Evolutionary conservation across 2,888 invertebrate genomes (phyloP).

Genomic region (Zelleria hepariella): DNA sequence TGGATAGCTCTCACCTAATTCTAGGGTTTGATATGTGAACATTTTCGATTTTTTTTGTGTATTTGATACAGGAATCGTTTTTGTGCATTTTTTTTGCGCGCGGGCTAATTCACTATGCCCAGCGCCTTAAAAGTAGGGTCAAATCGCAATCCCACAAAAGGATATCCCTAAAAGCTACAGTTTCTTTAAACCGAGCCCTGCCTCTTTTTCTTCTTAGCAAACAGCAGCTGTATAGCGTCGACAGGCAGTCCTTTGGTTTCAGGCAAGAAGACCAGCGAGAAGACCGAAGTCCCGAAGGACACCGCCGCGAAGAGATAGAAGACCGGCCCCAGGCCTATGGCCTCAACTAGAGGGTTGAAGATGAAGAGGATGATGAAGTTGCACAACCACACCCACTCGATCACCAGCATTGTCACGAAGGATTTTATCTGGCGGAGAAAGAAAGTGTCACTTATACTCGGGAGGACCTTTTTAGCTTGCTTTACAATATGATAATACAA

Average conservation of each 20-base stretch:
- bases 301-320: slow-evolving; percentile 37
- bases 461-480: too few species aligned
- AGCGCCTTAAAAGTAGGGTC: too few species aligned
- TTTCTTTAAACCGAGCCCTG: background rate
- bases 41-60: too few species aligned
- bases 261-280: slow-evolving; percentile 27
- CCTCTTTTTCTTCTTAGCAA: slow-evolving; percentile 10
- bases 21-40: too few species aligned
- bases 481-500: too few species aligned
- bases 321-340: slow-evolving; percentile 30
- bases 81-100: too few species aligned
- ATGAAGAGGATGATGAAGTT: slow-evolving; percentile 35
- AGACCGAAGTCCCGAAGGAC: slow-evolving; percentile 26
- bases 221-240: slow-evolving; percentile 33
- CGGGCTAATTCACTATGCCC: too few species aligned
- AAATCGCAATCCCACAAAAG: background rate
- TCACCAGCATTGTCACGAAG: slow-evolving; percentile 30
- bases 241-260: slow-evolving; percentile 43
- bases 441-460: background rate
- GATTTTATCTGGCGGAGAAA: slow-evolving; percentile 33
- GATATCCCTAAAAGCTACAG: background rate
- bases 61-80: too few species aligned
- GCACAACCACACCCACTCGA: slow-evolving; percentile 40
- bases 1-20: too few species aligned
- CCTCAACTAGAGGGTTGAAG: slow-evolving; percentile 30